These are phyloP conservation scores for Vanessa atalanta DNA, from an alignment of 1,140 invertebrate genomes.

Conservation along the genomic window DNA sequence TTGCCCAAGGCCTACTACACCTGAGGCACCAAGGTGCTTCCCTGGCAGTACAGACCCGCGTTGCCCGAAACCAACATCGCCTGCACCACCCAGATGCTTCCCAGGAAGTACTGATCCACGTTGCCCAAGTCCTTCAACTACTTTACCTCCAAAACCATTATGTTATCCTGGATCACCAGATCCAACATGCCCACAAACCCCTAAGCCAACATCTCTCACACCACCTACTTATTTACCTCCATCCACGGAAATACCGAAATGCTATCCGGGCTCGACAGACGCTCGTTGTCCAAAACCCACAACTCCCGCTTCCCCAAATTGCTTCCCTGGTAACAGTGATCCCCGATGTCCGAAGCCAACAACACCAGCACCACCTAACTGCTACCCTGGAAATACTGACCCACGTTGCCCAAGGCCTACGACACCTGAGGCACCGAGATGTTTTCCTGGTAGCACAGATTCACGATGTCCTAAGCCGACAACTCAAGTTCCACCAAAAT, in stretches of 20 bases:
- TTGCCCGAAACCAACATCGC: not conserved
- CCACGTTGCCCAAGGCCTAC: slow-evolving; percentile 45
- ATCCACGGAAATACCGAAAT: slow-evolving; percentile 36
- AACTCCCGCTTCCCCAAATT: slow-evolving; percentile 43
- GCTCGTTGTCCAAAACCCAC: slow-evolving; percentile 62
- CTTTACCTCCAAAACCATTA: slow-evolving; percentile 10
- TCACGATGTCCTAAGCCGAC: slow-evolving; percentile 62
- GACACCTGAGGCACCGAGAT: slow-evolving; percentile 36
- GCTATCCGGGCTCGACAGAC: slow-evolving; percentile 46
- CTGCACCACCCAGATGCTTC: not conserved
- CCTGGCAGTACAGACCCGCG: slow-evolving; percentile 71
- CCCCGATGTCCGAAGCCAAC: slow-evolving; percentile 48
- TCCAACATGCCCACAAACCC: not conserved
- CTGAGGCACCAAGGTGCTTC: slow-evolving; percentile 55
- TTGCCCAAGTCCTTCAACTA: slow-evolving; percentile 4
- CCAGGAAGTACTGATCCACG: not conserved
- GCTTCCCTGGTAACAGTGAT: slow-evolving; percentile 67
- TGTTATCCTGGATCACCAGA: not conserved
- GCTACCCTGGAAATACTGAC: slow-evolving; percentile 49
- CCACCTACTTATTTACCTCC: slow-evolving; percentile 25
- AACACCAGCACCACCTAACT: slow-evolving; percentile 51
- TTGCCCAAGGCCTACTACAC: slow-evolving; percentile 41
- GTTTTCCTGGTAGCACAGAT: slow-evolving; percentile 46
- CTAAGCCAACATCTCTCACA: not conserved
- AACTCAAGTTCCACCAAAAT: slow-evolving; percentile 43